Evolutionary conservation across 2,888 invertebrate genomes (phyloP).

Genomic region (Scelioninae gen. 1): DNA sequence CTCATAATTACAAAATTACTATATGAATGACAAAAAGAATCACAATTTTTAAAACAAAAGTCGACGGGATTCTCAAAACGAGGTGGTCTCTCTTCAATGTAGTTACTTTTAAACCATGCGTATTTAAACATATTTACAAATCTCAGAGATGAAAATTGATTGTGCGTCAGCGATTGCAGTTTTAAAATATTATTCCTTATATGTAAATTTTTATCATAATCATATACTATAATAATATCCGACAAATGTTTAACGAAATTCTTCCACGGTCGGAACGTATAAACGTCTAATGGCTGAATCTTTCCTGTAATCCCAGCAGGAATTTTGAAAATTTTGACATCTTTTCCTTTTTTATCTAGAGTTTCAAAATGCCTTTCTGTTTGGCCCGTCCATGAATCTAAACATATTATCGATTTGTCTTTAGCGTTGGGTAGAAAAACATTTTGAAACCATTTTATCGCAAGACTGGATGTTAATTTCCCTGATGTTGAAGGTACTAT

Average conservation of each 20-base stretch:
- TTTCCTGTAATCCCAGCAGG: constrained; percentile 50
- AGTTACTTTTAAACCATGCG: constrained; percentile 65
- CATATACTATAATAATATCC: constrained; percentile 26
- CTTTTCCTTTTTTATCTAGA: constrained; percentile 33
- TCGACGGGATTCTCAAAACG: constrained; percentile 45
- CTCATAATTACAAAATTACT: background rate
- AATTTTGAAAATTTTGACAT: constrained; percentile 27
- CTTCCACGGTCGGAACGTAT: constrained; percentile 51
- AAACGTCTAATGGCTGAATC: too few relatives aligned
- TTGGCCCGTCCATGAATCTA: constrained; percentile 54
- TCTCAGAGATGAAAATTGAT: constrained; percentile 53
- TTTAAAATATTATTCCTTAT: too few relatives aligned
- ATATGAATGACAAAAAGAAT: background rate
- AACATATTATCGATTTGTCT: constrained; percentile 36
- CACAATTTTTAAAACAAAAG: too few relatives aligned
- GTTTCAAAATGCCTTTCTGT: constrained; percentile 35
- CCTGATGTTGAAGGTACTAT: constrained; percentile 53
- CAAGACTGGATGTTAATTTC: too few relatives aligned
- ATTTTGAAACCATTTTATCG: too few relatives aligned
- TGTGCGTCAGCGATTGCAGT: too few relatives aligned
- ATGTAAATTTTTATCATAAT: constrained; percentile 55
- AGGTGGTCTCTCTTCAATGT: constrained; percentile 37
- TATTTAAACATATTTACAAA: constrained; percentile 58
- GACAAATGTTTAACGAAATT: constrained; percentile 55
- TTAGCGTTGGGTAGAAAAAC: constrained; percentile 28